Conservation (phyloP, 2,888 invertebrate species). For the Ctena decussata region DNA sequence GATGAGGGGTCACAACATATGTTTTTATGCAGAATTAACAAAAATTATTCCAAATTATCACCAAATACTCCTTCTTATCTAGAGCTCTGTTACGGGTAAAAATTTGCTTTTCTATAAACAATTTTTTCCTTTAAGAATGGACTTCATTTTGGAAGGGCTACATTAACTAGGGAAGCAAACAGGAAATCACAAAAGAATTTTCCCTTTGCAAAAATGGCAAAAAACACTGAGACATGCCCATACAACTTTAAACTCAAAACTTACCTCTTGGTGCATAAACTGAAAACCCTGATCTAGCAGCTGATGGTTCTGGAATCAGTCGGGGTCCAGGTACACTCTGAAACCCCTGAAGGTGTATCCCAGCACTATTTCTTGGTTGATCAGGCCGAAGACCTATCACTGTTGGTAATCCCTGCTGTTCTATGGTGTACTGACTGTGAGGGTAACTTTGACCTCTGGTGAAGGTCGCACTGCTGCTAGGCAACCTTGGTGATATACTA, state of each 20-base stretch:
- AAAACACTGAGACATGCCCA: too few species aligned
- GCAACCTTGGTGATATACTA: slow-evolving; percentile 22
- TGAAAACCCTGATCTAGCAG: background rate
- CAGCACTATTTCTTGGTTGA: slow-evolving; percentile 47
- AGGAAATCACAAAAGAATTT: too few species aligned
- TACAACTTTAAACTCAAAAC: background rate
- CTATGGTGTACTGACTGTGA: background rate
- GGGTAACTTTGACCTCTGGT: background rate
- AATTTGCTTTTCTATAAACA: too few species aligned
- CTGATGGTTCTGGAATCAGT: slow-evolving; percentile 50
- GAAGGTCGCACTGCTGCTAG: background rate
- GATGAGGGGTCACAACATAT: too few species aligned
- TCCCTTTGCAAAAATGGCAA: too few species aligned
- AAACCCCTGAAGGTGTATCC: slow-evolving; percentile 53
- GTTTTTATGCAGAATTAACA: too few species aligned
- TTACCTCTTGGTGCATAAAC: slow-evolving; percentile 2
- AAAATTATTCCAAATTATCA: too few species aligned
- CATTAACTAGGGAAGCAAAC: too few species aligned
- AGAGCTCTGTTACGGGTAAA: too few species aligned
- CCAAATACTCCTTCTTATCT: too few species aligned
- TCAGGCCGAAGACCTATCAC: slow-evolving; percentile 57
- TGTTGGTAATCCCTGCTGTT: slow-evolving; percentile 32
- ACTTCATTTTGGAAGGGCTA: too few species aligned
- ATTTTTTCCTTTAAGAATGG: too few species aligned
- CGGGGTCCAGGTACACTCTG: slow-evolving; percentile 47